Evolutionary conservation across 2,888 invertebrate species (phyloP).

Genomic region (Drosophila anomalata): DNA sequence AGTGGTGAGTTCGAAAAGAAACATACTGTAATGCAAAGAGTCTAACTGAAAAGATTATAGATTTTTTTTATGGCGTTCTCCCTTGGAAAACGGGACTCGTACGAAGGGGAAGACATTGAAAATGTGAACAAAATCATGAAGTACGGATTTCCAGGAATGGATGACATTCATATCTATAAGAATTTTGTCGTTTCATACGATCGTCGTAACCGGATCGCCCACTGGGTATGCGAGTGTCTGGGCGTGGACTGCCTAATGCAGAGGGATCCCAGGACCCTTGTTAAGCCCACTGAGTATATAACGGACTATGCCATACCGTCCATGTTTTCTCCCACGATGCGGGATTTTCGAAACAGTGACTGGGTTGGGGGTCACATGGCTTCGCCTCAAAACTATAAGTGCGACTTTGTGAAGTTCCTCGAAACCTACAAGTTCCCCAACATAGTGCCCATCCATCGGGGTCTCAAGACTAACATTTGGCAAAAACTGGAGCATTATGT

Average conservation of each 20-base stretch:
- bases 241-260: slow-evolving; percentile 85
- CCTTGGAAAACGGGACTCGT: background rate
- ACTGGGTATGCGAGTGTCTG: slow-evolving; percentile 97
- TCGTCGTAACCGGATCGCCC: slow-evolving; percentile 91
- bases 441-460: slow-evolving; percentile 96
- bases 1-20: slow-evolving; percentile 18
- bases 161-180: slow-evolving; percentile 92
- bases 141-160: slow-evolving; percentile 95
- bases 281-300: slow-evolving; percentile 27
- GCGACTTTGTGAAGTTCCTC: slow-evolving; percentile 89
- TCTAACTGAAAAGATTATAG: background rate
- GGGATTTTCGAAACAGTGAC: slow-evolving; percentile 91
- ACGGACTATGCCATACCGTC: slow-evolving; percentile 87
- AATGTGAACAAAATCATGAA: slow-evolving; percentile 91
- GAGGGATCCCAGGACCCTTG: background rate
- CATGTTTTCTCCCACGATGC: slow-evolving; percentile 90
- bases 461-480: slow-evolving; percentile 95
- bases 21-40: background rate
- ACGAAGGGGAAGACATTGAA: background rate
- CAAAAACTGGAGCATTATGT: slow-evolving; percentile 92
- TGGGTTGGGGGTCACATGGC: slow-evolving; percentile 96
- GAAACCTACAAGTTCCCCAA: slow-evolving; percentile 96
- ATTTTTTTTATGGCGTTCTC: slow-evolving; percentile 57
- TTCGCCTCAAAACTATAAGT: slow-evolving; percentile 96
- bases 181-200: slow-evolving; percentile 97